Evolutionary conservation across 2,888 invertebrate genomes (phyloP).

Genomic region (Nomada ferruginata): DNA sequence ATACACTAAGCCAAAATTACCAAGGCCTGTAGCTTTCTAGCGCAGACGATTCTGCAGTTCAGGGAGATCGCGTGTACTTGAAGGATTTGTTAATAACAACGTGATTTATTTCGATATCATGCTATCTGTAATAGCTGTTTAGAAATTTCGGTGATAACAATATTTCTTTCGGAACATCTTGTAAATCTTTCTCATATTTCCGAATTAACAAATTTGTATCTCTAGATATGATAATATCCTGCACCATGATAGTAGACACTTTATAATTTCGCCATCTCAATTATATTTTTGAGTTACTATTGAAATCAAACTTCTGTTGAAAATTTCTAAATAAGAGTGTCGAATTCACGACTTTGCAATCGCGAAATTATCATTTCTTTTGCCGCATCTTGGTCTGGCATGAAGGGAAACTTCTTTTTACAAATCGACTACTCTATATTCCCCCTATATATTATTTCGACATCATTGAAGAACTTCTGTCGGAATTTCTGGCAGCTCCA

Average conservation of each 20-base stretch:
- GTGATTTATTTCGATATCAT: slow-evolving; percentile 9
- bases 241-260: too few relatives aligned
- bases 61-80: slow-evolving; percentile 1
- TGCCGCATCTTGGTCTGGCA: background rate
- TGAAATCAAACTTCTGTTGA: too few relatives aligned
- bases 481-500: background rate
- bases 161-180: background rate
- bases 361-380: too few relatives aligned
- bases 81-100: background rate
- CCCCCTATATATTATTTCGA: background rate
- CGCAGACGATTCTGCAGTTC: background rate
- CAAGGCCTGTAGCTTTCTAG: slow-evolving; percentile 14
- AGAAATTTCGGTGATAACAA: background rate
- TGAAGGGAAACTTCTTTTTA: background rate
- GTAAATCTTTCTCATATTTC: slow-evolving; percentile 13
- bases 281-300: too few relatives aligned
- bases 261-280: too few relatives aligned
- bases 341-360: too few relatives aligned
- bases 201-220: background rate
- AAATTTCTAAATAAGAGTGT: too few relatives aligned
- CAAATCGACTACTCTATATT: too few relatives aligned
- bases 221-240: too few relatives aligned
- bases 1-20: background rate
- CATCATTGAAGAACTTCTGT: background rate
- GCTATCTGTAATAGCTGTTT: background rate